Evolutionary conservation across 1,140 invertebrate genomes (phyloP), one percentile per base, ranked within the genome.

Genomic region (Chymomyza costata): DNA sequence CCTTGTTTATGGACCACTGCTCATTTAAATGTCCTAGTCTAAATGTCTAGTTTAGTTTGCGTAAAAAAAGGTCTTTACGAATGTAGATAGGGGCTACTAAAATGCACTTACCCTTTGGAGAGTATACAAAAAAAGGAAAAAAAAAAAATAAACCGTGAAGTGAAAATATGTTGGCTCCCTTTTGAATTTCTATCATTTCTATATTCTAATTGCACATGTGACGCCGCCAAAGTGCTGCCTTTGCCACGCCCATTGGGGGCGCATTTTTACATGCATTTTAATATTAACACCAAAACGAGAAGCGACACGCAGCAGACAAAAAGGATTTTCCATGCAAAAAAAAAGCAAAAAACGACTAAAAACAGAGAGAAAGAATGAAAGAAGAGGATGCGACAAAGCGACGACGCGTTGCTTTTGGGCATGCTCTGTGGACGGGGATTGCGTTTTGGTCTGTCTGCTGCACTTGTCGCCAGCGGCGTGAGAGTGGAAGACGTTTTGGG

Each of bases 261-360:
- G 71, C 73, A 78, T 78, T 78, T 78, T 70, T 80, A 45, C 71
- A 78, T 78, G 71, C 71, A 80, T 78, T 78, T 78, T 78, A 71
- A 71, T 78, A 78, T 66, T 56, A 78, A 80, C 66, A 71, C 57
- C 68, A 49, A 58, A 73, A 73, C 59, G 62, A 66, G 68, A 66
- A 48, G 59, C 67, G 66, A 62, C 66, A 66, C 62, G 47, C 47
- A 37, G 32, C 66, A 80, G 73, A 78, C 71, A 80, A 66, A 78
- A 78, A 78, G 73, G 67, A 71, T 80, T 74, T 65, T 37, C 19
- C 52, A 21, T 46, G 50, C 39, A 55, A 62, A 69, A 71, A 73
- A 76, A 76, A 5, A 25, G 8, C 8, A 25, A 25, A 25, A 25
- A 25, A 25, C 3, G 8, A 3, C n/a, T n/a, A n/a, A n/a, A n/a